Conservation (phyloP, 2,113 vertebrate genomes). For the Nannospalax galili region DNA sequence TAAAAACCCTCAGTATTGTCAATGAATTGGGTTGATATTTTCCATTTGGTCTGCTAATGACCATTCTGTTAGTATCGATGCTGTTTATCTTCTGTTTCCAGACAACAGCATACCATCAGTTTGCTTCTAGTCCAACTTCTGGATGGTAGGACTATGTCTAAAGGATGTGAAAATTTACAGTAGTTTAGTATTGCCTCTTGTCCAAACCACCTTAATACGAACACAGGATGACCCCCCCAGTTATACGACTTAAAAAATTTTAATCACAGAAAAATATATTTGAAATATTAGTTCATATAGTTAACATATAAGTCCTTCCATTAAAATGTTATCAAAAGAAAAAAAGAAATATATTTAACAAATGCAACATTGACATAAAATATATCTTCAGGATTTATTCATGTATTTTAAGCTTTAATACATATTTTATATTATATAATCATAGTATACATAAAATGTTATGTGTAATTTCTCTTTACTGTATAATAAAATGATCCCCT, state of each 20-base stretch:
- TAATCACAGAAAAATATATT: neutral
- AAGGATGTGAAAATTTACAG: neutral
- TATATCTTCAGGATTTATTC: neutral
- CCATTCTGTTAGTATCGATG: neutral
- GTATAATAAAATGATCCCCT: neutral
- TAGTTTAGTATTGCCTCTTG: neutral
- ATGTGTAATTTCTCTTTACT: neutral
- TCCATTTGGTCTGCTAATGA: neutral
- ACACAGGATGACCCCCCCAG: neutral
- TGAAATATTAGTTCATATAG: neutral
- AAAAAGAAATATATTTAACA: neutral
- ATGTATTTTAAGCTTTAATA: slow-evolving; percentile 2
- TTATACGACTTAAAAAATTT: neutral
- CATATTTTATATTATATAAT: slow-evolving; percentile 36
- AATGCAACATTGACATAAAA: neutral
- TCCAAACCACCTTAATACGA: neutral
- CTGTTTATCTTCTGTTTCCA: neutral
- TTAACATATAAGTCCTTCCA: neutral
- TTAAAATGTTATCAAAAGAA: neutral
- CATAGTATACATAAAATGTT: neutral
- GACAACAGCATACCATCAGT: neutral
- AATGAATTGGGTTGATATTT: neutral
- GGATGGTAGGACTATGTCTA: neutral
- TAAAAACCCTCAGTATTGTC: neutral
- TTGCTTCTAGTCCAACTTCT: neutral